A percentile compares a stretch with the other conserved stretches of the same genome.
phyloP scores from a whole-genome alignment of 2,113 vertebrate species.

The Plectropomus leopardus region DNA sequence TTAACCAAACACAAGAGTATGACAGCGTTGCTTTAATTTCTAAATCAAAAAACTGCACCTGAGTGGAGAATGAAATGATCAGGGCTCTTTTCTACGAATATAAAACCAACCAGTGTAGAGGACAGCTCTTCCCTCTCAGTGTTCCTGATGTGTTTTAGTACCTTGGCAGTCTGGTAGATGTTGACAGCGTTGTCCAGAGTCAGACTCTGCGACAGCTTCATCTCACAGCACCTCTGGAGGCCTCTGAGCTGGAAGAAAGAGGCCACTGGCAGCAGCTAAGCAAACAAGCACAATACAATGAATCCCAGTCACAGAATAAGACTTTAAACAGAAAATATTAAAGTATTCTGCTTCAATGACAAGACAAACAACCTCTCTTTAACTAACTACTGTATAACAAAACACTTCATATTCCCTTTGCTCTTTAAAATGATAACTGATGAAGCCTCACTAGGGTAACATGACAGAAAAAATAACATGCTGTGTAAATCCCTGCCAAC shows the following conservation, averaged over 20 bases:
- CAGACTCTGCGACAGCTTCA: conserved; percentile 88
- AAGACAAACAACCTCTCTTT: neutral
- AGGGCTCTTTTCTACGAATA: too few species aligned
- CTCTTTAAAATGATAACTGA: too few species aligned
- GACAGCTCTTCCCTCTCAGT: too few species aligned
- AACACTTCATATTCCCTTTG: too few species aligned
- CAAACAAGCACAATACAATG: neutral
- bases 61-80: too few species aligned
- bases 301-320: neutral
- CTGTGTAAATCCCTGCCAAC: too few species aligned
- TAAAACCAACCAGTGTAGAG: too few species aligned
- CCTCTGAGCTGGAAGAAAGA: conserved; percentile 90
- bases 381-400: neutral
- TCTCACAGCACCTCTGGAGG: conserved; percentile 93
- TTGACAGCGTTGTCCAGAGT: conserved; percentile 86
- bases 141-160: conserved; percentile 57
- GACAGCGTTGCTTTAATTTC: too few species aligned
- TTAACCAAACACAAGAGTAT: too few species aligned
- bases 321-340: neutral
- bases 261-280: conserved; percentile 90
- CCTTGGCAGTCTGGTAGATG: conserved; percentile 92
- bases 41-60: too few species aligned
- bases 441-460: too few species aligned
- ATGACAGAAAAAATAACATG: too few species aligned
- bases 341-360: neutral